Conservation (phyloP, 2,888 invertebrate species). For the Lepidocyrtinus sp. region DNA sequence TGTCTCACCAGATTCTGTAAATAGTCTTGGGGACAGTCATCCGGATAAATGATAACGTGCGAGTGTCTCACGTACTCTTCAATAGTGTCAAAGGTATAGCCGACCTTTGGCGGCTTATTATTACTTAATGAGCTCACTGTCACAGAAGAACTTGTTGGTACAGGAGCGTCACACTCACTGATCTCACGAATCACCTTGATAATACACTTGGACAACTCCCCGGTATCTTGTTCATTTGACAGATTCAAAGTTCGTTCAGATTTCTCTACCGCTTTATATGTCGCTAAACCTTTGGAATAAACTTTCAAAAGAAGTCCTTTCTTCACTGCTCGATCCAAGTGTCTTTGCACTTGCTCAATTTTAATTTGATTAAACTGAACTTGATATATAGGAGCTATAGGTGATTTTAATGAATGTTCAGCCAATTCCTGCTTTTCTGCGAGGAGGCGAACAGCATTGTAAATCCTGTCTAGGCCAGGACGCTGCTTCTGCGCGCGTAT, state of each 20-base stretch:
- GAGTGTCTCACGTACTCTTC: slow-evolving; percentile 67
- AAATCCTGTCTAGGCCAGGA: slow-evolving; percentile 68
- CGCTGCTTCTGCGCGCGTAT: slow-evolving; percentile 69
- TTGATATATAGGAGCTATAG: slow-evolving; percentile 67
- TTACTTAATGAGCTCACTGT: slow-evolving; percentile 36
- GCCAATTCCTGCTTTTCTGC: slow-evolving; percentile 69
- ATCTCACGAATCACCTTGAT: slow-evolving; percentile 67
- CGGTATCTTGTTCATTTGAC: slow-evolving; percentile 4
- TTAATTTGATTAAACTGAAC: slow-evolving; percentile 66
- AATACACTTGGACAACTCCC: slow-evolving; percentile 62
- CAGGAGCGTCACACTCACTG: slow-evolving; percentile 65
- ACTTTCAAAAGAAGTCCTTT: slow-evolving; percentile 65
- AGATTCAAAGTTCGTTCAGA: slow-evolving; percentile 66
- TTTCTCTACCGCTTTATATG: slow-evolving; percentile 67
- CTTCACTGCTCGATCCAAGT: slow-evolving; percentile 67
- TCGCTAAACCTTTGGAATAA: slow-evolving; percentile 64
- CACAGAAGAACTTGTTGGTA: slow-evolving; percentile 34
- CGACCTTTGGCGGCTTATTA: slow-evolving; percentile 49
- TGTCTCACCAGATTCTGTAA: slow-evolving; percentile 43
- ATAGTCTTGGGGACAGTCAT: slow-evolving; percentile 52
- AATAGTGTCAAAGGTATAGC: slow-evolving; percentile 63
- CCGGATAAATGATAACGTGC: slow-evolving; percentile 64
- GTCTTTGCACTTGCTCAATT: slow-evolving; percentile 67
- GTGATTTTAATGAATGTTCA: slow-evolving; percentile 65
- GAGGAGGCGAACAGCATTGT: slow-evolving; percentile 68